Evolutionary conservation across 1,140 invertebrate genomes (phyloP).

Genomic region (Diachasma alloeum): DNA sequence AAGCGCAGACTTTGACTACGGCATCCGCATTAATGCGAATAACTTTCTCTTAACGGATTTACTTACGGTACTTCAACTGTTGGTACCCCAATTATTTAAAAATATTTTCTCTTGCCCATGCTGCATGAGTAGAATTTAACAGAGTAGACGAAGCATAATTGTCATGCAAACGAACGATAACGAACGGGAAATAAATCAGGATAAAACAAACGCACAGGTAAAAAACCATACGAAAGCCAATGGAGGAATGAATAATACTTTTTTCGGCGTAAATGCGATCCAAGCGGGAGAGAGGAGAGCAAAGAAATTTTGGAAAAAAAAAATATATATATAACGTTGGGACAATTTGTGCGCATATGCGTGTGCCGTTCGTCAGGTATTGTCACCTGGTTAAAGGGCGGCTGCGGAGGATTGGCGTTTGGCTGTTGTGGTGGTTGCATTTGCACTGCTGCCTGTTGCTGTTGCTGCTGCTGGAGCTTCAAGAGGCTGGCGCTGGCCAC

Average conservation of each 20-base stretch:
- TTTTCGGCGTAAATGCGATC: background rate
- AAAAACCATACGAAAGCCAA: background rate
- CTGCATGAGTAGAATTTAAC: background rate
- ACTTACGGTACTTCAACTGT: slow-evolving; percentile 4
- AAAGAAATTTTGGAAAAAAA: background rate
- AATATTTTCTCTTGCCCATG: background rate
- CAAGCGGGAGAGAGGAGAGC: background rate
- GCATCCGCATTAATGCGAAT: slow-evolving; percentile 6
- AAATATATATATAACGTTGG: background rate
- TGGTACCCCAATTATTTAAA: background rate
- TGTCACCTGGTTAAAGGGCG: slow-evolving; percentile 64
- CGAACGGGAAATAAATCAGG: background rate
- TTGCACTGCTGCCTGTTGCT: slow-evolving; percentile 53
- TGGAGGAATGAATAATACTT: background rate
- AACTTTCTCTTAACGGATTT: background rate
- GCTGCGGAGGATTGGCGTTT: slow-evolving; percentile 58
- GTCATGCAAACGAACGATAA: background rate
- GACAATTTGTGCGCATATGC: background rate
- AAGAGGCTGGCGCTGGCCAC: slow-evolving; percentile 62
- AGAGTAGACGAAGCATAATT: background rate
- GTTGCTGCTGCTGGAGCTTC: slow-evolving; percentile 63
- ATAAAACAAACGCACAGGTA: background rate
- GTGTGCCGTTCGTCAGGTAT: slow-evolving; percentile 44
- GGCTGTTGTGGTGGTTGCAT: slow-evolving; percentile 53
- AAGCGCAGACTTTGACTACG: slow-evolving; percentile 14